Evolutionary conservation across 1,140 invertebrate species (phyloP).

Genomic region (Diorhabda carinulata): DNA sequence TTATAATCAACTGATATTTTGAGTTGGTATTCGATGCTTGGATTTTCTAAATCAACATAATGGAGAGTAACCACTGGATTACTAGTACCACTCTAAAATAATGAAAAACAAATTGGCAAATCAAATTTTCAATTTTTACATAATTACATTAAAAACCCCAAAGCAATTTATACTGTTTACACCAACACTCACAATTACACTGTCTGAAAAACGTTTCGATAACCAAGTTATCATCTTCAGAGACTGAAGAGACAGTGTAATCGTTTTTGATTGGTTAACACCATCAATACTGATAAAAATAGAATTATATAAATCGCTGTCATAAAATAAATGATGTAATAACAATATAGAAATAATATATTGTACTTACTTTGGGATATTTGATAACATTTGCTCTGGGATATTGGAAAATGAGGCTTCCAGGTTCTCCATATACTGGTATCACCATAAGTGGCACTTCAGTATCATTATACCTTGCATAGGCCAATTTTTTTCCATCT

Average conservation of each 20-base stretch:
- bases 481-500: conserved; percentile 73
- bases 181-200: too few species aligned
- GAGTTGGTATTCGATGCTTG: conserved; percentile 25
- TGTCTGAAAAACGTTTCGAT: too few species aligned
- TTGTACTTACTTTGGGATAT: conserved; percentile 76
- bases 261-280: background rate
- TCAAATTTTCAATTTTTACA: background rate
- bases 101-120: background rate
- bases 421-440: conserved; percentile 65
- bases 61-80: conserved; percentile 72
- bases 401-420: conserved; percentile 63
- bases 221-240: too few species aligned
- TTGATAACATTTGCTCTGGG: conserved; percentile 64
- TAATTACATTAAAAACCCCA: background rate
- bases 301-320: too few species aligned
- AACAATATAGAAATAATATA: too few species aligned
- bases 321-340: too few species aligned
- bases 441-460: conserved; percentile 61
- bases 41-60: conserved; percentile 58
- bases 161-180: background rate
- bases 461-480: conserved; percentile 80
- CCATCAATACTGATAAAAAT: background rate
- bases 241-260: background rate
- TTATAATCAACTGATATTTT: conserved; percentile 24
- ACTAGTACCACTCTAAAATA: conserved; percentile 64